phyloP scores from a whole-genome alignment of 1,140 invertebrate genomes.

The Pseudomyrmex dendroicus region DNA sequence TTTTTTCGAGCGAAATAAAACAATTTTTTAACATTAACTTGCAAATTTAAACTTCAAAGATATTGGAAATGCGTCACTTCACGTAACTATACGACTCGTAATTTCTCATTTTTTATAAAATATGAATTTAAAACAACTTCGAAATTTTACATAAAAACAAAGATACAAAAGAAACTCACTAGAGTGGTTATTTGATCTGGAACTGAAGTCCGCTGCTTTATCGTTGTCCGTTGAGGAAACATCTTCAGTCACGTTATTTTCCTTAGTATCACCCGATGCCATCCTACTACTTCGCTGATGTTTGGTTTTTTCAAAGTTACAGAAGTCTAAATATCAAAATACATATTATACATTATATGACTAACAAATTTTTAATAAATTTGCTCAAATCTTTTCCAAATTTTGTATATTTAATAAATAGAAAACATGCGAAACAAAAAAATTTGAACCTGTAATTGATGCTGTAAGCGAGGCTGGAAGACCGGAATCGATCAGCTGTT shows the following conservation, averaged over 20 bases:
- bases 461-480: constrained; percentile 89
- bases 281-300: constrained; percentile 55
- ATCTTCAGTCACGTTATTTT: constrained; percentile 40
- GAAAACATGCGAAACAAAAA: not conserved
- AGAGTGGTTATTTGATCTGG: constrained; percentile 63
- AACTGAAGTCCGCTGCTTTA: constrained; percentile 79
- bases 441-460: constrained; percentile 83
- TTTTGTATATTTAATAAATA: not conserved
- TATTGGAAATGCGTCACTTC: not conserved
- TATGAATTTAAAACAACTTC: not conserved
- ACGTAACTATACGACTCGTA: not conserved
- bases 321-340: constrained; percentile 83
- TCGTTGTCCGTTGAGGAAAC: constrained; percentile 84
- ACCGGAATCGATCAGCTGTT: constrained; percentile 91
- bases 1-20: not conserved
- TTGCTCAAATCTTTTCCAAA: not conserved
- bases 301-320: constrained; percentile 78
- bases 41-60: not conserved
- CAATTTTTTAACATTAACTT: not conserved
- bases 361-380: not conserved
- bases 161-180: constrained; percentile 14
- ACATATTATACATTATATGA: not conserved
- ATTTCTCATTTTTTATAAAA: not conserved
- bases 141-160: not conserved
- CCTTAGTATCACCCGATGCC: constrained; percentile 54